A percentile compares a stretch with the other conserved stretches of the same genome.
Evolutionary conservation across 2,888 invertebrate genomes (phyloP).

Genomic region (Drosophila testacea): DNA sequence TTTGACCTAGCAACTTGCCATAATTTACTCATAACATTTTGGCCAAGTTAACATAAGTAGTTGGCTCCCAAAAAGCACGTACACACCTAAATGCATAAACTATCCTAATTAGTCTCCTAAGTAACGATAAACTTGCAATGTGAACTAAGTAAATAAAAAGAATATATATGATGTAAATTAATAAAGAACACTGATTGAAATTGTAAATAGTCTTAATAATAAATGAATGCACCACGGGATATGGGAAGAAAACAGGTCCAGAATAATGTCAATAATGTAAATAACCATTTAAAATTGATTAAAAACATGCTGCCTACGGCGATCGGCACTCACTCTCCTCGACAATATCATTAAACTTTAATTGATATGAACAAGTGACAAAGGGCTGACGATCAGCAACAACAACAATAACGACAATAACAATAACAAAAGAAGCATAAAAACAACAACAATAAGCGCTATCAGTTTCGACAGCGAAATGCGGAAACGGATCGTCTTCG

Average conservation of each 20-base stretch:
- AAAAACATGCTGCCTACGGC: slow-evolving; percentile 66
- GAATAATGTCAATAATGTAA: slow-evolving; percentile 61
- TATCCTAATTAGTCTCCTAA: slow-evolving; percentile 68
- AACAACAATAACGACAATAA: slow-evolving; percentile 16
- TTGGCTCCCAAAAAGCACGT: slow-evolving; percentile 41
- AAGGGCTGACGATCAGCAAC: slow-evolving; percentile 51
- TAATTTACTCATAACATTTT: slow-evolving; percentile 52
- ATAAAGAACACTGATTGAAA: slow-evolving; percentile 48
- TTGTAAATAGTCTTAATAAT: slow-evolving; percentile 19
- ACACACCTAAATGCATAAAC: slow-evolving; percentile 59
- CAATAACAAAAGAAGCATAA: slow-evolving; percentile 1
- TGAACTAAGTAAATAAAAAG: slow-evolving; percentile 42
- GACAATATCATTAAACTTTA: slow-evolving; percentile 77
- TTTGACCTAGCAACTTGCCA: slow-evolving; percentile 74
- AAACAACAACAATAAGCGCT: slow-evolving; percentile 12
- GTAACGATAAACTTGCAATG: slow-evolving; percentile 57
- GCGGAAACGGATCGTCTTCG: slow-evolving; percentile 58
- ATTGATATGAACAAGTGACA: slow-evolving; percentile 78
- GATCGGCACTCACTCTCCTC: slow-evolving; percentile 34
- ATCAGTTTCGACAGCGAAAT: slow-evolving; percentile 64
- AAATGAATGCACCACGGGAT: slow-evolving; percentile 24
- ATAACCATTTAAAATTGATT: slow-evolving; percentile 78
- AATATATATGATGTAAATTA: slow-evolving; percentile 47
- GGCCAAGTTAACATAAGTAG: slow-evolving; percentile 36
- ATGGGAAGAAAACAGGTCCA: slow-evolving; percentile 50